Base-by-base conservation (phyloP, 1,140 invertebrate genomes). In the Tyrophagus putrescentiae region DNA sequence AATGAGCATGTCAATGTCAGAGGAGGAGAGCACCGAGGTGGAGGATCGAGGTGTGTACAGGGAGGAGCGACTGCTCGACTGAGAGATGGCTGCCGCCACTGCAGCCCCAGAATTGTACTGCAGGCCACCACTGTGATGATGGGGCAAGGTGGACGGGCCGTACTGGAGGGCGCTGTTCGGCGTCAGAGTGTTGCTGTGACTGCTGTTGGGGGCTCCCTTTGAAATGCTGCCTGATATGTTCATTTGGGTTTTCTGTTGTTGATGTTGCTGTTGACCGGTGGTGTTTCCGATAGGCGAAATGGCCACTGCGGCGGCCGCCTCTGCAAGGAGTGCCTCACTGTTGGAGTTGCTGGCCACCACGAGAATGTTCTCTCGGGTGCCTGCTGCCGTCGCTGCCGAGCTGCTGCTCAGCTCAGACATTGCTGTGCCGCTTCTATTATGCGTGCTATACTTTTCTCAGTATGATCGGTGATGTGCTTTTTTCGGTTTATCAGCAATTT, bases 41-140 rank as follows among this genome's bases (percentile, higher is more conserved):
- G 45, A 48, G 45, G 45, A 48, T 25, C 45, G 45, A 25, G 45
- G 45, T 25, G 45, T 48, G 31, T 29, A 48, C 18, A 48, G 18
- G 31, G 21, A 25, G 18, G 21, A 25, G 23, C 45, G 45, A 48
- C 45, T 48, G 18, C 45, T 48, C 18, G 45, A 48, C 18, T 48
- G 45, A 13, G 45, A 48, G 45, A 48, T 48, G 7, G 21, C 45
- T 25, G 21, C 21, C 21, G 36, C 13, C 21, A n/a, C n/a, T n/a
- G 21, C 36, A 39, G 21, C 21, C 13, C 36, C 36, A 39, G 36
- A 39, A 39, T 39, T 13, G 13, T 13, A 39, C 36, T 21, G 21
- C 13, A 13, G 36, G 36, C 21, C 13, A 39, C 36, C 13, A 32
- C 25, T 31, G 2, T 54, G 52, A 54, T 33, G 52, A 33, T 54